Conservation (phyloP, 2,113 vertebrate genomes). For the Campylomormyrus tamandua region DNA sequence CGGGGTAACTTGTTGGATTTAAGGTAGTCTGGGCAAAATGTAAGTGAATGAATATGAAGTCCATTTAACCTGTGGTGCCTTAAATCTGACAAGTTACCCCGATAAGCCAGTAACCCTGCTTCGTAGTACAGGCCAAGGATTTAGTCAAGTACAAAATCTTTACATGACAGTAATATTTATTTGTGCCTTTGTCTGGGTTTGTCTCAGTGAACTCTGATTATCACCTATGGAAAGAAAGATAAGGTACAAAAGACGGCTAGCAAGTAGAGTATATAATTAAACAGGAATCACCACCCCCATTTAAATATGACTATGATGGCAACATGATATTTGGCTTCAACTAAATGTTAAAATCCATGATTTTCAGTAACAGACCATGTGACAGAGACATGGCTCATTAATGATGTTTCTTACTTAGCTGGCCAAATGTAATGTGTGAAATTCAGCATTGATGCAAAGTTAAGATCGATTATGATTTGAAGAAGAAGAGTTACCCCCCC, state of each 20-base stretch:
- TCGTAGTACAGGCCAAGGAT: no score
- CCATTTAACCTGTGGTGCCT: no score
- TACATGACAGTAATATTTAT: not conserved
- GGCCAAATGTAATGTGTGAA: not conserved
- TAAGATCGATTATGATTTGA: not conserved
- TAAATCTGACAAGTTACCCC: no score
- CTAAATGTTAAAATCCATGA: not conserved
- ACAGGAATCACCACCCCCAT: not conserved
- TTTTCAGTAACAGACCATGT: not conserved
- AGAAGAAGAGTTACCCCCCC: not conserved
- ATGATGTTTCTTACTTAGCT: not conserved
- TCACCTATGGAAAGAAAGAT: not conserved
- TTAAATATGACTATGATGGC: not conserved
- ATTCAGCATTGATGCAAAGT: not conserved
- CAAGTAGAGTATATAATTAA: not conserved
- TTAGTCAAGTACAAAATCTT: not conserved
- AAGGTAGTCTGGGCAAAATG: no score
- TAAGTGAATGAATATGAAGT: no score
- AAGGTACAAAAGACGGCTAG: not conserved
- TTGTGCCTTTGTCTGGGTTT: not conserved
- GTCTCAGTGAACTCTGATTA: not conserved
- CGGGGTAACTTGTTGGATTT: no score
- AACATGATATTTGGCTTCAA: not conserved
- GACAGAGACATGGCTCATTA: not conserved
- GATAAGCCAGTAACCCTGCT: no score